Evolutionary conservation across 2,888 invertebrate genomes (phyloP).

Genomic region (Oxycera nigricornis): DNA sequence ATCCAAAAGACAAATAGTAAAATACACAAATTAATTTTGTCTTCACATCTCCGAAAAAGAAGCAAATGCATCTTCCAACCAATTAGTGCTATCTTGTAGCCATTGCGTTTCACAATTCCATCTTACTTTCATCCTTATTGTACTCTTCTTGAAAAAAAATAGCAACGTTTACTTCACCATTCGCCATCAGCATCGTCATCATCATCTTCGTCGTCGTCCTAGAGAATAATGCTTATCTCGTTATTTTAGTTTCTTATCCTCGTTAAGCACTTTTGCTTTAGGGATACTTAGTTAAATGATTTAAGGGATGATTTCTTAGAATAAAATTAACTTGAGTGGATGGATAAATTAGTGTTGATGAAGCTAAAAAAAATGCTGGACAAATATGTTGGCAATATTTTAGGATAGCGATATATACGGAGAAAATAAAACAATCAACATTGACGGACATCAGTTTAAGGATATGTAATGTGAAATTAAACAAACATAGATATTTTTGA

Average conservation of each 20-base stretch:
- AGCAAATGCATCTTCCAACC: not conserved
- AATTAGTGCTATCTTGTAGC: too few relatives aligned
- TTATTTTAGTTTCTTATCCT: conserved; percentile 26
- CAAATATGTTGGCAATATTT: too few relatives aligned
- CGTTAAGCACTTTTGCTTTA: conserved; percentile 34
- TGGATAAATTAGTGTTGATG: conserved; percentile 12
- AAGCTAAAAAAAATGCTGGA: not conserved
- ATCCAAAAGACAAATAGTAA: too few relatives aligned
- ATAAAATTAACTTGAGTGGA: conserved; percentile 34
- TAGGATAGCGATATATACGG: too few relatives aligned
- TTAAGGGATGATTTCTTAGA: conserved; percentile 33
- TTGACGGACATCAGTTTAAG: too few relatives aligned
- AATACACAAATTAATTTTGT: too few relatives aligned
- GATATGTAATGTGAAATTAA: too few relatives aligned
- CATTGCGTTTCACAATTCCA: too few relatives aligned
- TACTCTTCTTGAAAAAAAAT: too few relatives aligned
- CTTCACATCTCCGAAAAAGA: too few relatives aligned
- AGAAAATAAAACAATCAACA: too few relatives aligned
- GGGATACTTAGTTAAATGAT: conserved; percentile 39
- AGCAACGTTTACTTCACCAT: not conserved
- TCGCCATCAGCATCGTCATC: not conserved
- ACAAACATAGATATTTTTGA: too few relatives aligned
- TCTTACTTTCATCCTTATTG: not conserved
- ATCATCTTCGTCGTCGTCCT: not conserved
- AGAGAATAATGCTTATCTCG: conserved; percentile 27